A percentile compares a stretch with the other conserved stretches of the same genome.
phyloP scores from a whole-genome alignment of 2,797 vertebrate genomes.

The Potorous gilbertii region DNA sequence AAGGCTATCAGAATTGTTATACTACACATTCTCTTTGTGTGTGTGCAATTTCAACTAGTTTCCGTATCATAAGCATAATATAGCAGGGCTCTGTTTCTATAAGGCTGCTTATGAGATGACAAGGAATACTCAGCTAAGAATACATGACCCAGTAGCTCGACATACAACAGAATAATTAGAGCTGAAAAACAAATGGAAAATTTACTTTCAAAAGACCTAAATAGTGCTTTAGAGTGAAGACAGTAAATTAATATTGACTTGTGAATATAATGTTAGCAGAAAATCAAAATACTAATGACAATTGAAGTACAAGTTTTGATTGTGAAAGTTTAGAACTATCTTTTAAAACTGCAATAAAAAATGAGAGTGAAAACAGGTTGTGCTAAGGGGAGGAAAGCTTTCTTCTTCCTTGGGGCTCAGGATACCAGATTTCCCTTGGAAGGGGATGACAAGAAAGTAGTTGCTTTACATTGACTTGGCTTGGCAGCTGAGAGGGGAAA shows the following conservation, averaged over 20 bases:
- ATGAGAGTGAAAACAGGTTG: slow-evolving; percentile 11
- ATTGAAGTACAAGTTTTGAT: slow-evolving; percentile 70
- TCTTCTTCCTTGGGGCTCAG: neutral
- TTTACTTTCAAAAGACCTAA: slow-evolving; percentile 72
- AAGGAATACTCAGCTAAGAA: slow-evolving; percentile 64
- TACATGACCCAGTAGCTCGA: slow-evolving; percentile 64
- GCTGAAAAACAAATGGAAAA: slow-evolving; percentile 80
- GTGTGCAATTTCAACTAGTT: slow-evolving; percentile 57
- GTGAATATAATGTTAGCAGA: slow-evolving; percentile 75
- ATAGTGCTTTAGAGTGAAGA: slow-evolving; percentile 49
- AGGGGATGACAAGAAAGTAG: neutral
- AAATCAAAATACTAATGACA: slow-evolving; percentile 82
- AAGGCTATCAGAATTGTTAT: neutral
- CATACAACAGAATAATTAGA: slow-evolving; percentile 75
- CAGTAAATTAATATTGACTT: slow-evolving; percentile 83
- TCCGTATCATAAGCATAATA: slow-evolving; percentile 61
- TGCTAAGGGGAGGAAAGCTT: neutral
- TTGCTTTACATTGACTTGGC: neutral
- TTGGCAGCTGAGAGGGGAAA: neutral
- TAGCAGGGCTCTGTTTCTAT: slow-evolving; percentile 57
- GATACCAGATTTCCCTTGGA: neutral
- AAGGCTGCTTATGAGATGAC: slow-evolving; percentile 71
- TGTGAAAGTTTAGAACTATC: slow-evolving; percentile 67
- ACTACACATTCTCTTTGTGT: slow-evolving; percentile 21
- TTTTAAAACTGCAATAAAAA: slow-evolving; percentile 70